phyloP scores from a whole-genome alignment of 2,113 vertebrate species.

The Phoenicopterus ruber region DNA sequence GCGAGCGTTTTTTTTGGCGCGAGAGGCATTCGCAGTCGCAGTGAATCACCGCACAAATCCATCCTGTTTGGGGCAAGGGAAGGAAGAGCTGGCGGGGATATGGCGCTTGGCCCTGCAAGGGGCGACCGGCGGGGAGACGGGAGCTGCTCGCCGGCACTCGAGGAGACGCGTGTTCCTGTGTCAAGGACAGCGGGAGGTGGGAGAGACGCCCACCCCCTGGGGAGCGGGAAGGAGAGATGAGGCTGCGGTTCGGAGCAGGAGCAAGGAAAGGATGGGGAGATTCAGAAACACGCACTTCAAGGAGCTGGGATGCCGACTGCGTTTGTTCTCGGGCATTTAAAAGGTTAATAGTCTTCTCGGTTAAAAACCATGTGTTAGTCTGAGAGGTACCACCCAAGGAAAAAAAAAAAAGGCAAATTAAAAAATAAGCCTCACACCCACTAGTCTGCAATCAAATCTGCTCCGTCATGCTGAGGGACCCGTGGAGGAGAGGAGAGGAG shows the following conservation, averaged over 20 bases:
- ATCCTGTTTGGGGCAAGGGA: neutral
- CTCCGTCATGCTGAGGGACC: constrained; percentile 22
- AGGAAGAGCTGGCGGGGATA: neutral
- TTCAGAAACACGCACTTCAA: neutral
- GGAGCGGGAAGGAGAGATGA: neutral
- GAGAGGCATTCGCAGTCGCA: neutral
- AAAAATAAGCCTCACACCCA: neutral
- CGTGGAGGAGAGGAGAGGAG: constrained; percentile 29
- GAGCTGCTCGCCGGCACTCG: neutral
- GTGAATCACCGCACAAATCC: neutral
- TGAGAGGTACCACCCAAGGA: neutral
- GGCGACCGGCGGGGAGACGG: rapidly evolving
- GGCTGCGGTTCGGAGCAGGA: neutral
- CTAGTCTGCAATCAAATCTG: constrained; percentile 23
- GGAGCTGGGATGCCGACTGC: neutral
- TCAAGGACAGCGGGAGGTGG: neutral
- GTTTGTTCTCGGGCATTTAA: neutral
- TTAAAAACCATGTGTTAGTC: neutral
- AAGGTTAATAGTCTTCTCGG: neutral
- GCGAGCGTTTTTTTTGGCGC: neutral
- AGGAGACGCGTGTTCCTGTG: rapidly evolving
- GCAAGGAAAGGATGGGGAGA: neutral
- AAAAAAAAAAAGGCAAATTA: neutral
- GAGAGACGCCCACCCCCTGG: too few species aligned
- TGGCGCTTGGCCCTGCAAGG: rapidly evolving